These are phyloP conservation scores for Heterotilapia buettikoferi DNA, from an alignment of 2,113 vertebrate species.

Conservation along the genomic window DNA sequence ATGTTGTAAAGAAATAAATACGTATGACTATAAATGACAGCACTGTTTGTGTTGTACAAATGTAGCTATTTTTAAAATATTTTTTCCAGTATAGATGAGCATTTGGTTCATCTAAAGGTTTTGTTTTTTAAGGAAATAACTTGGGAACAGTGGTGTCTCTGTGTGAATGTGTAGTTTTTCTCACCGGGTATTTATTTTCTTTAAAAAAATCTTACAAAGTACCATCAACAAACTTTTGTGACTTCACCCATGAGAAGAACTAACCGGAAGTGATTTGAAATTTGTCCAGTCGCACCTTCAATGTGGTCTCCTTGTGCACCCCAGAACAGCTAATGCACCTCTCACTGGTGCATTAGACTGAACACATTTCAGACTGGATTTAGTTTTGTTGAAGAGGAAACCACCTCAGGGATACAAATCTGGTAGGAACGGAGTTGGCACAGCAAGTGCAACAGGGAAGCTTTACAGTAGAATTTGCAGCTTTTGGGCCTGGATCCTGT, in stretches of 20 bases:
- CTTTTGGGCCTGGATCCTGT: background rate
- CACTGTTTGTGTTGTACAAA: background rate
- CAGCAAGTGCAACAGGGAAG: background rate
- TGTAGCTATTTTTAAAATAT: background rate
- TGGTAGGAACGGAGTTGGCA: background rate
- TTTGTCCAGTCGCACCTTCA: background rate
- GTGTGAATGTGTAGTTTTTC: background rate
- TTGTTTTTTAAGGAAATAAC: background rate
- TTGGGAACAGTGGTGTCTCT: rapidly evolving
- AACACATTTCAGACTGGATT: background rate
- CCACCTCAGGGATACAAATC: background rate
- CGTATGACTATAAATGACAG: background rate
- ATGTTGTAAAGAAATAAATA: background rate
- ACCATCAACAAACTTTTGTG: background rate
- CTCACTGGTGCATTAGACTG: background rate
- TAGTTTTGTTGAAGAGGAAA: background rate
- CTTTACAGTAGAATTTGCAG: background rate
- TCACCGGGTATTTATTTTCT: background rate
- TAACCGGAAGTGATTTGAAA: background rate
- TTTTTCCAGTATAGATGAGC: background rate
- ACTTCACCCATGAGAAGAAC: background rate
- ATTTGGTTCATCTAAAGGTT: background rate
- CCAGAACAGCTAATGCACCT: background rate
- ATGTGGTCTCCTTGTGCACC: background rate
- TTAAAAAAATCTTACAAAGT: background rate